Conservation (phyloP, 2,888 invertebrate species). For the Trichacis sp. region DNA sequence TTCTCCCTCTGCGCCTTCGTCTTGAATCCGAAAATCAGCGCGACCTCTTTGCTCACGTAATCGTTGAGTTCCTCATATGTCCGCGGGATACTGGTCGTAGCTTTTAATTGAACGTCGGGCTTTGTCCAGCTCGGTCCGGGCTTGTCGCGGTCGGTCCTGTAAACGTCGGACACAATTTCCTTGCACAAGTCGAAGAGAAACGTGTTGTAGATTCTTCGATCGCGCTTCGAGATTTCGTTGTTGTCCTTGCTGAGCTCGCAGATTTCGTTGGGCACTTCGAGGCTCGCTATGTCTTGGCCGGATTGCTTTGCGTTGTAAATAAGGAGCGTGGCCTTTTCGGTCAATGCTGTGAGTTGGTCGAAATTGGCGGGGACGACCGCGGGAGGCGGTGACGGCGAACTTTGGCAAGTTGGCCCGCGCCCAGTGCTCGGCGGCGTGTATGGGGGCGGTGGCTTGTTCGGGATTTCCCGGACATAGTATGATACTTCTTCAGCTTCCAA, state of each 20-base stretch:
- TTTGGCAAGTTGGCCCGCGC: conserved; percentile 56
- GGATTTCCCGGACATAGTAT: conserved; percentile 76
- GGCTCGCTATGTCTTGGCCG: conserved; percentile 56
- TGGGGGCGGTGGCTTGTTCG: conserved; percentile 82
- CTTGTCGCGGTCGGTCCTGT: conserved; percentile 68
- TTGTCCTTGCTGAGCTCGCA: conserved; percentile 56
- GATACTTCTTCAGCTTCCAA: conserved; percentile 72
- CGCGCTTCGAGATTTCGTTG: conserved; percentile 54
- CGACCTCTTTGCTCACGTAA: conserved; percentile 71
- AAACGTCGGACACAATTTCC: conserved; percentile 72
- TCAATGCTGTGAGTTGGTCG: conserved; percentile 70
- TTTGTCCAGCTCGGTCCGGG: conserved; percentile 72
- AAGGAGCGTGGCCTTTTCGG: conserved; percentile 68
- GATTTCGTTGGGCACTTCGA: conserved; percentile 62
- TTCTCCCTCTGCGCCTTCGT: conserved; percentile 72
- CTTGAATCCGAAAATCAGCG: conserved; percentile 71
- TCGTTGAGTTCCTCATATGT: conserved; percentile 70
- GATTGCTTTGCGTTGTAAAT: conserved; percentile 68
- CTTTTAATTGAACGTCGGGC: conserved; percentile 67
- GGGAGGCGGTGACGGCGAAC: conserved; percentile 59
- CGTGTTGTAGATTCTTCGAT: conserved; percentile 70
- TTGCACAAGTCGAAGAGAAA: conserved; percentile 76
- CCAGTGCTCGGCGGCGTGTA: conserved; percentile 75
- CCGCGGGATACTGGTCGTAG: conserved; percentile 69
- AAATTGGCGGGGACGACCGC: conserved; percentile 68